Evolutionary conservation across 30 jellyfish, hydroid and myxozoan genomes (phyloP), one percentile per base, ranked within the genome.

Genomic region (Cassiopea andromeda): DNA sequence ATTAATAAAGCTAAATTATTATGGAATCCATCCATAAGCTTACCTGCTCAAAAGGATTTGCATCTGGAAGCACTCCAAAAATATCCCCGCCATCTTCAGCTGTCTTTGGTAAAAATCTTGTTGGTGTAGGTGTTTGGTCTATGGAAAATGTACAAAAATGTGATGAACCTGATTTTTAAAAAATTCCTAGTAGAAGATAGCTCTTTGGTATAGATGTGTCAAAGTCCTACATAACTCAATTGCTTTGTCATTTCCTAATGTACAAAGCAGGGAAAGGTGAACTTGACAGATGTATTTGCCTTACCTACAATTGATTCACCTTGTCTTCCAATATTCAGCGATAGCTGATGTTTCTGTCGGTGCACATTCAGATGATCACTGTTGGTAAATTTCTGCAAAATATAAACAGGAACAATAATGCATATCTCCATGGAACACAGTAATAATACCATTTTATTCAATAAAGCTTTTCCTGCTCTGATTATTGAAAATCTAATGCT

Each of bases 111-210:
- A 90, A 73, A 83, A 94, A 94, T 69, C 98, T 78, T 45, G 98
- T 90, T 73, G 98, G 98, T 50, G 98, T 94, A 16, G 98, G 98
- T 13, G 98, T 94, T 77, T 94, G 98, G 78, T 94, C 98, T 94
- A 38, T 27, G 38, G 38, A 27, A 27, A 7, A 77, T 70, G 45
- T 1, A 74, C 3, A 70, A 2, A 1, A 17, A 78, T 57, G 18
- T 9, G 15, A 5, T 13, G 13, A 69, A 48, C n/a, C 47, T 3
- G 60, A 46, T 73, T 8, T 1, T 46, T 16, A 27, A 73, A 2
- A 38, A 73, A 54, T 54, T 54, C 64, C 38, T 27, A 27, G 38
- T 27, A 27, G 38, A 27, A 27, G 38, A 27, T 27, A 27, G 38
- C 38, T 27, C 38, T 27, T 27, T 27, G 38, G 38, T 27, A 27